These are phyloP conservation scores for Romanogobio albipinnatus DNA, from an alignment of 2,113 vertebrate genomes.

Conservation along the genomic window DNA sequence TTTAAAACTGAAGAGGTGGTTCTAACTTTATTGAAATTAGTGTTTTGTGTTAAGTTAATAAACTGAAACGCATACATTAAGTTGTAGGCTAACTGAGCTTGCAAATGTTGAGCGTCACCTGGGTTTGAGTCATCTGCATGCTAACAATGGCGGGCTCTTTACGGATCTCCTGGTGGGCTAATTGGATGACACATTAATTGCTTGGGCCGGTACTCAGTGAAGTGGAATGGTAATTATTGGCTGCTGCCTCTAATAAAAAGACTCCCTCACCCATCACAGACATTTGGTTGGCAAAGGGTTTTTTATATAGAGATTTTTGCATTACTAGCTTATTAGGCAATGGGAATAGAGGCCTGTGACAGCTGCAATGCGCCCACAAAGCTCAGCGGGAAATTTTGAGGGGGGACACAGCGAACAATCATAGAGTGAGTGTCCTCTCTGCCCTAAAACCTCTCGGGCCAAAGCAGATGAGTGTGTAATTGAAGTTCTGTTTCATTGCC, in stretches of 20 bases:
- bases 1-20: neutral
- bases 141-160: slow-evolving; percentile 14
- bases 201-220: slow-evolving; percentile 33
- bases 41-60: slow-evolving; percentile 12
- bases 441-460: neutral
- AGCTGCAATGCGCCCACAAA: slow-evolving; percentile 15
- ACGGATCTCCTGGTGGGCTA: slow-evolving; percentile 15
- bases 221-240: slow-evolving; percentile 48
- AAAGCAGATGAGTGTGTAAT: slow-evolving; percentile 12
- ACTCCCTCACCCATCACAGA: slow-evolving; percentile 20
- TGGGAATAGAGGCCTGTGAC: slow-evolving; percentile 21
- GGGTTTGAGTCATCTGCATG: slow-evolving; percentile 8
- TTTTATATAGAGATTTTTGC: slow-evolving; percentile 15
- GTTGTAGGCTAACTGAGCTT: neutral
- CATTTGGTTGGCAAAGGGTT: slow-evolving; percentile 18
- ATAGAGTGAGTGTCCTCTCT: neutral
- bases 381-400: neutral
- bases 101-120: slow-evolving; percentile 4
- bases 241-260: slow-evolving; percentile 40
- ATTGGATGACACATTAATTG: slow-evolving; percentile 45
- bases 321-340: slow-evolving; percentile 42
- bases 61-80: neutral
- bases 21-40: neutral
- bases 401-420: neutral
- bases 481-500: slow-evolving; percentile 9